A percentile compares a stretch with the other conserved stretches of the same genome.
Conservation (phyloP, 2,888 invertebrate genomes). For the Tenthredo distinguenda region DNA sequence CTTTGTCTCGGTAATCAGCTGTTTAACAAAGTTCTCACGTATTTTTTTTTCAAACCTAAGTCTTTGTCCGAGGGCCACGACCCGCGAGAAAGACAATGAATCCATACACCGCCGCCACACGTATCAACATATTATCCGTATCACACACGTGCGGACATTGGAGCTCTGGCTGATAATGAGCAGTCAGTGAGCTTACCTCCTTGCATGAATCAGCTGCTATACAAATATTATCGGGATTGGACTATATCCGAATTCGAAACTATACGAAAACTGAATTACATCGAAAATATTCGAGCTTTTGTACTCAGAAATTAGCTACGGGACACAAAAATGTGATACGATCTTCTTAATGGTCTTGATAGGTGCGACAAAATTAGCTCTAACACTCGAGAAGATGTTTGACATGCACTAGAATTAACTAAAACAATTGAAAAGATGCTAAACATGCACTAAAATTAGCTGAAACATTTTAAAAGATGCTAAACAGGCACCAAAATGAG, state of each 20-base stretch:
- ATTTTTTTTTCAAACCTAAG: not conserved
- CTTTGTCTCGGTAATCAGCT: not conserved
- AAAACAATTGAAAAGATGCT: not conserved
- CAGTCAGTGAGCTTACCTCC: not conserved
- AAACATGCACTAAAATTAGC: not conserved
- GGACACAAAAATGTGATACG: too few species aligned
- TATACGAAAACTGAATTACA: not conserved
- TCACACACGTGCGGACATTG: not conserved
- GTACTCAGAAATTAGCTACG: too few species aligned
- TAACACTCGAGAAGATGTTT: too few species aligned
- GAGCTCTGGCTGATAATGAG: not conserved
- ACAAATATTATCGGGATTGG: not conserved
- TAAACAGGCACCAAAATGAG: too few species aligned
- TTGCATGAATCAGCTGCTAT: not conserved
- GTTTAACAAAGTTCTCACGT: slow-evolving; percentile 11
- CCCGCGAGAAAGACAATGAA: slow-evolving; percentile 3
- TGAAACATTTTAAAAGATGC: not conserved
- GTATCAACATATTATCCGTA: not conserved
- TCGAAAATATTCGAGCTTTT: not conserved
- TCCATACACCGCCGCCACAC: not conserved
- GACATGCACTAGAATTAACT: too few species aligned
- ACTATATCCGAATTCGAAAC: not conserved
- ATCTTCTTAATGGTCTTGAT: too few species aligned
- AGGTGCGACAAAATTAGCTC: too few species aligned
- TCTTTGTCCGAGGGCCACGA: slow-evolving; percentile 24